Evolutionary conservation across 2,113 vertebrate species (phyloP).

Genomic region (Phyllopteryx taeniolatus): DNA sequence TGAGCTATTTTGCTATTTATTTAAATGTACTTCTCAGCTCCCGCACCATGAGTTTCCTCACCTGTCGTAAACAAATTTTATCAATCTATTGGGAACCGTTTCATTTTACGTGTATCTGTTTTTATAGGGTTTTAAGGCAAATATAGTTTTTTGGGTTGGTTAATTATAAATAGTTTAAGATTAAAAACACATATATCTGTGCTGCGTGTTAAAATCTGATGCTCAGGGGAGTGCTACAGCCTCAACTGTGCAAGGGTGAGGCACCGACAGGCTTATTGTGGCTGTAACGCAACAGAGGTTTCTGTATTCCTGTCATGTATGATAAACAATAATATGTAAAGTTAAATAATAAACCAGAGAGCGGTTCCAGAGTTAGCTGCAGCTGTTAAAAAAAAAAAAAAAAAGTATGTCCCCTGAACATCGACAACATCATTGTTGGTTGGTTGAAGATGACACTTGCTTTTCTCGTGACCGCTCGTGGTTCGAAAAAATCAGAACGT

Average conservation of each 20-base stretch:
- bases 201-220: neutral
- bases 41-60: neutral
- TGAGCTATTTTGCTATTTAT: slow-evolving; percentile 22
- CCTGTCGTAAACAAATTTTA: neutral
- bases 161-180: neutral
- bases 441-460: slow-evolving; percentile 28
- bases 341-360: neutral
- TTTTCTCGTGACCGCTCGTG: slow-evolving; percentile 17
- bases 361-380: neutral
- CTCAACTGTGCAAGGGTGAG: neutral
- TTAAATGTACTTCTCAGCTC: slow-evolving; percentile 13
- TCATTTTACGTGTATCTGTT: no score
- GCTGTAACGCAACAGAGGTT: neutral
- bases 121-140: no score
- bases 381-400: neutral
- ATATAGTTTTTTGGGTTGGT: no score
- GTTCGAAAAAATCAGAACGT: slow-evolving; percentile 14
- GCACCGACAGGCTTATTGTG: neutral
- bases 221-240: neutral
- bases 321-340: slow-evolving; percentile 6
- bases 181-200: no score
- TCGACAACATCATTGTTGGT: neutral
- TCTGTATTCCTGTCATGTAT: neutral
- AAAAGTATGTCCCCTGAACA: neutral
- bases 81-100: neutral